These are phyloP conservation scores for Regulus satrapa DNA, from an alignment of 2,113 vertebrate genomes.

Conservation along the genomic window DNA sequence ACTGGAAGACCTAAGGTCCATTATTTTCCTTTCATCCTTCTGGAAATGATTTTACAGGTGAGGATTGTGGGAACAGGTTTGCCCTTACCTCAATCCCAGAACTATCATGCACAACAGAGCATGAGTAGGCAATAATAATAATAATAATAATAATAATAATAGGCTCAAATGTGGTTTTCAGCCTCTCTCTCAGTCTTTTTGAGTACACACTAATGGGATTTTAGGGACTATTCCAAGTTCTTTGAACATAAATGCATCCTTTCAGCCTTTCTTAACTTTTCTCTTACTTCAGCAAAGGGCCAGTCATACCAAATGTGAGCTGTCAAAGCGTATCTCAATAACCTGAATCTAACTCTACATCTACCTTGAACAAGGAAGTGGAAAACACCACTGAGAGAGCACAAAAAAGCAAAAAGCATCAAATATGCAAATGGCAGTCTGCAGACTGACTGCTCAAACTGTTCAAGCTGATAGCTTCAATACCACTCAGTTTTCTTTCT, in stretches of 20 bases:
- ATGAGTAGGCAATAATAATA: no score
- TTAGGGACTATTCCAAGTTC: background rate
- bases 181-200: background rate
- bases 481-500: background rate
- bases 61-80: background rate
- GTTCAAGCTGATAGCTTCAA: background rate
- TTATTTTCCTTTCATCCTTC: background rate
- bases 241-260: background rate
- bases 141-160: no score
- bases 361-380: background rate
- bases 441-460: background rate
- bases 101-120: background rate
- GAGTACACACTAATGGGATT: background rate
- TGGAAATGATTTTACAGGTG: background rate
- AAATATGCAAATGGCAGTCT: background rate
- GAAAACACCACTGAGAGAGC: background rate
- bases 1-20: background rate
- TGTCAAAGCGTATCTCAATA: background rate
- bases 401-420: background rate
- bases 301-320: background rate
- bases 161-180: background rate
- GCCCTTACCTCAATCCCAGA: background rate
- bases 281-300: background rate
- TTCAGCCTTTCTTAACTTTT: background rate
- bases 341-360: background rate